phyloP scores from a whole-genome alignment of 2,797 vertebrate species.

The Mormyrus proboscirostris region DNA sequence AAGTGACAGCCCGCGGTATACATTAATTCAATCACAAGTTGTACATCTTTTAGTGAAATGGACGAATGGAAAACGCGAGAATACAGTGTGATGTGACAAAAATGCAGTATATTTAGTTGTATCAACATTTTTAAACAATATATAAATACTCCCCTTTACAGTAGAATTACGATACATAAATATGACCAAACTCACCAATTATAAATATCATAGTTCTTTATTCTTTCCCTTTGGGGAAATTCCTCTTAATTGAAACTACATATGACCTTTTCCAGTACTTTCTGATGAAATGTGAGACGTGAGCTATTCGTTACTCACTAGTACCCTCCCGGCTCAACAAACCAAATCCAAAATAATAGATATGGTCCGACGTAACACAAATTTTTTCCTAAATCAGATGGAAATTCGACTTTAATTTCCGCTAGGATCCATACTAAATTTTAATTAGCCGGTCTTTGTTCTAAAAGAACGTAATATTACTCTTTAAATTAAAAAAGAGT shows the following conservation, averaged over 20 bases:
- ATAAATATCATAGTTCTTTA: background rate
- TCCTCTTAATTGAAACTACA: background rate
- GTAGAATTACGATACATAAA: background rate
- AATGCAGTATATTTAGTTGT: background rate
- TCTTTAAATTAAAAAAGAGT: background rate
- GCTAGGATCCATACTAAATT: background rate
- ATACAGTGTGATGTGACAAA: background rate
- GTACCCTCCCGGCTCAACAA: background rate
- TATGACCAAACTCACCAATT: background rate
- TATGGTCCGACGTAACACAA: background rate
- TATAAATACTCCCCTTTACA: background rate
- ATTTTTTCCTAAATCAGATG: background rate
- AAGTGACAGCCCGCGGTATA: background rate
- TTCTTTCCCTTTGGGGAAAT: background rate
- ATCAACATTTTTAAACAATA: background rate
- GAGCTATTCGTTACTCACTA: background rate
- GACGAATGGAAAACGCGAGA: background rate
- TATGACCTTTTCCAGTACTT: background rate
- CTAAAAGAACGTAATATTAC: background rate
- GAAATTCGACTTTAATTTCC: background rate
- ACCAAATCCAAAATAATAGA: background rate
- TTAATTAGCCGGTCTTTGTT: background rate
- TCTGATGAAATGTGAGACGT: background rate
- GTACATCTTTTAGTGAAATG: background rate
- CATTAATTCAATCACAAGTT: background rate